Conservation (phyloP, 2,797 vertebrate genomes). For the Rhodeus uyekii region DNA sequence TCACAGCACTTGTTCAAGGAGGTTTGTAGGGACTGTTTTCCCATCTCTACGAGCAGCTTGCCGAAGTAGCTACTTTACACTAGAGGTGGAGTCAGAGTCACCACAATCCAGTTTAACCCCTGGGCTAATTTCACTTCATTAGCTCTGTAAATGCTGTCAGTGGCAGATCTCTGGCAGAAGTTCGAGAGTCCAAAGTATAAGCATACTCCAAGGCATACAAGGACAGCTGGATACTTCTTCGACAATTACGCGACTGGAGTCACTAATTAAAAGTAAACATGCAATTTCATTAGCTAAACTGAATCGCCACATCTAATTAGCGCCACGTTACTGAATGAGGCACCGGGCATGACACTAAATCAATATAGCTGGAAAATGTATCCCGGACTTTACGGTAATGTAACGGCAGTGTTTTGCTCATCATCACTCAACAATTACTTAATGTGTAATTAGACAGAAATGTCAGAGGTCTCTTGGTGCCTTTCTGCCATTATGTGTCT, state of each 20-base stretch:
- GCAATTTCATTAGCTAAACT: conserved; percentile 36
- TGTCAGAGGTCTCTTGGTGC: conserved; percentile 35
- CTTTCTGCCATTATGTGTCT: conserved; percentile 37
- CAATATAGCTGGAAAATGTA: conserved; percentile 17
- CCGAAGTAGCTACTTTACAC: background rate
- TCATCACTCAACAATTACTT: conserved; percentile 45
- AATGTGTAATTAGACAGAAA: conserved; percentile 44
- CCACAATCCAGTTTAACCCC: conserved; percentile 36
- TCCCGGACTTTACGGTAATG: background rate
- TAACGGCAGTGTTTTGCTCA: conserved; percentile 13
- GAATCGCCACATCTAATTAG: conserved; percentile 31
- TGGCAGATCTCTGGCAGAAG: conserved; percentile 3
- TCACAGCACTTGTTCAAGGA: conserved; percentile 4
- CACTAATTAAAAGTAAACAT: conserved; percentile 47
- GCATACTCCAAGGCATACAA: background rate
- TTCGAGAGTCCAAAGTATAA: conserved; percentile 12
- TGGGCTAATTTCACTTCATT: conserved; percentile 33
- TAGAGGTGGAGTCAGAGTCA: background rate
- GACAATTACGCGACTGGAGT: conserved; percentile 19
- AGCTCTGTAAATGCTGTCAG: conserved; percentile 20
- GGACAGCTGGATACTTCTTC: conserved; percentile 25
- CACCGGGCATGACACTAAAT: background rate
- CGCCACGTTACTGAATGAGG: background rate
- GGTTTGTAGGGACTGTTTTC: conserved; percentile 1
- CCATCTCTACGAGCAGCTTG: background rate